These are phyloP conservation scores for Melospiza georgiana DNA, from an alignment of 2,113 vertebrate genomes.

Conservation along the genomic window DNA sequence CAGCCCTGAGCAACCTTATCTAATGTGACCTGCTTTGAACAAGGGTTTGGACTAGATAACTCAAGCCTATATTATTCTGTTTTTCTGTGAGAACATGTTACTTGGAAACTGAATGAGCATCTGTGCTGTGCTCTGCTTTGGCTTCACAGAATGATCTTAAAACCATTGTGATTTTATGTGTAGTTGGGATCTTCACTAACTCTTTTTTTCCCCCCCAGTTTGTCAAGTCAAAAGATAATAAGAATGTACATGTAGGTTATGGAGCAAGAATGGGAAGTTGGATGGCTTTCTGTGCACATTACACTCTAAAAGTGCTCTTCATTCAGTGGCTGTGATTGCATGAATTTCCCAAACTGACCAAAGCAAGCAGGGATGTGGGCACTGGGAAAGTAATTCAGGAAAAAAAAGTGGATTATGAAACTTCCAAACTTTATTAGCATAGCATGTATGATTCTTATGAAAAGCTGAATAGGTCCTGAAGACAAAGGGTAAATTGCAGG, in stretches of 20 bases:
- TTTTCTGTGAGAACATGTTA: neutral
- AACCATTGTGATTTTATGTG: neutral
- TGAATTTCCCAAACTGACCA: neutral
- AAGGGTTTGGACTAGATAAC: neutral
- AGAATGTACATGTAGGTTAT: neutral
- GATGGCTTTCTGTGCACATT: neutral
- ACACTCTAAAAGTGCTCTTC: rapidly evolving
- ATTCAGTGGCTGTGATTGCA: neutral
- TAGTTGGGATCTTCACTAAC: neutral
- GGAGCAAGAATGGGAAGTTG: neutral
- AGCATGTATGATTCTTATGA: neutral
- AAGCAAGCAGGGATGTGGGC: neutral
- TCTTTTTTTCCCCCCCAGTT: neutral
- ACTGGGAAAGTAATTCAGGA: neutral
- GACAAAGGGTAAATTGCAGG: neutral
- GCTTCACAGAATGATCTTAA: neutral
- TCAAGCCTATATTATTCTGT: neutral
- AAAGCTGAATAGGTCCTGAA: neutral
- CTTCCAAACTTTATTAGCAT: neutral
- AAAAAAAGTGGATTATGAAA: neutral
- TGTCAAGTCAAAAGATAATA: neutral
- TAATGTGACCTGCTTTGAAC: neutral
- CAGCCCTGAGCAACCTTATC: neutral
- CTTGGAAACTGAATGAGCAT: neutral
- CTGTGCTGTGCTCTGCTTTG: neutral